Evolutionary conservation across 2,113 vertebrate genomes (phyloP).

Genomic region (Oncorhynchus tshawytscha): DNA sequence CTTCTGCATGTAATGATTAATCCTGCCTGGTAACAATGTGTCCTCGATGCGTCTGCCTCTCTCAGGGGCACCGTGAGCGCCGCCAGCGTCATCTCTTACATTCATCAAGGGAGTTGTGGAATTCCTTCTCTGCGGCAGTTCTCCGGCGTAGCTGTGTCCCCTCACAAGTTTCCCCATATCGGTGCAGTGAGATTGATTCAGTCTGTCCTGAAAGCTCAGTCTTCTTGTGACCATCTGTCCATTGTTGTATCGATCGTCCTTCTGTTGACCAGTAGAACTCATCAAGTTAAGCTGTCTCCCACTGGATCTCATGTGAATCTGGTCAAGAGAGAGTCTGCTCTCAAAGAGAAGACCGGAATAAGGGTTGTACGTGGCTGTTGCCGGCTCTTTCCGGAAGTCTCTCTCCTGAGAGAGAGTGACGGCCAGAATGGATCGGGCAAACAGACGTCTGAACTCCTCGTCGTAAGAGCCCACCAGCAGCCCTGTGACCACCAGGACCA

Average conservation of each 20-base stretch:
- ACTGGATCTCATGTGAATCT: conserved; percentile 69
- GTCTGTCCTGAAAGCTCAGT: conserved; percentile 76
- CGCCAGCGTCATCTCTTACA: conserved; percentile 44
- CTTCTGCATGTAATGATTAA: conserved; percentile 42
- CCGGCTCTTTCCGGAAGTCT: conserved; percentile 53
- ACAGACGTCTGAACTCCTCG: conserved; percentile 89
- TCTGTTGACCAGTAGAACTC: background rate
- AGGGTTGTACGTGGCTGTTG: conserved; percentile 67
- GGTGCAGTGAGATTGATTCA: conserved; percentile 74
- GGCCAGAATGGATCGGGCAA: conserved; percentile 81
- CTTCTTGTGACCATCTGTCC: conserved; percentile 68
- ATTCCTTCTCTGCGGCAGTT: conserved; percentile 79
- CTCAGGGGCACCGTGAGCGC: conserved; percentile 23
- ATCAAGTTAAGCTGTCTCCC: conserved; percentile 45
- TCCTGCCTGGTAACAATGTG: conserved; percentile 12
- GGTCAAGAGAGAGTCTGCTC: conserved; percentile 71
- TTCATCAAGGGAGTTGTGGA: conserved; percentile 76
- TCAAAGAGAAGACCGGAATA: conserved; percentile 68
- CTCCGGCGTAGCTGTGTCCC: conserved; percentile 86
- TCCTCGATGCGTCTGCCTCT: conserved; percentile 56
- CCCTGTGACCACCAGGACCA: conserved; percentile 89
- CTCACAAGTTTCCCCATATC: conserved; percentile 79
- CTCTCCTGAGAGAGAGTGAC: conserved; percentile 55
- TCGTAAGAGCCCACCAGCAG: conserved; percentile 86
- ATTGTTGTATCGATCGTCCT: conserved; percentile 66